Evolutionary conservation across 2,797 vertebrate species (phyloP).

Genomic region (Emys orbicularis): DNA sequence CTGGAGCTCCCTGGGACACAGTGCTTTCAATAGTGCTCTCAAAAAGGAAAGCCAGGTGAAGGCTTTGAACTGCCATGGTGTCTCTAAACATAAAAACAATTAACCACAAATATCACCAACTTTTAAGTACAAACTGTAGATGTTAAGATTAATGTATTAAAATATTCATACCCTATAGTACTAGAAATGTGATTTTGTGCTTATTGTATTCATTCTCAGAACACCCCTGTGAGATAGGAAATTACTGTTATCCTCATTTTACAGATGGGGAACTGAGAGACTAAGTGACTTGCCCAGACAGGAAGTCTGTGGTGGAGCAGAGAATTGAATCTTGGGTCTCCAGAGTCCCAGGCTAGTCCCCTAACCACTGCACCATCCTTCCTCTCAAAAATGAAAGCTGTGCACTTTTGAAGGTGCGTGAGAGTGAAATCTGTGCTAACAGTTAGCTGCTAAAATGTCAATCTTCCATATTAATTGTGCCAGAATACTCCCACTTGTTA

Average conservation of each 20-base stretch:
- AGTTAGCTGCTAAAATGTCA: neutral
- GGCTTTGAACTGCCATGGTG: neutral
- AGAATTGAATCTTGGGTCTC: neutral
- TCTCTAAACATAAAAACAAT: neutral
- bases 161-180: neutral
- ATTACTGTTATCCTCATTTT: neutral
- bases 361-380: neutral
- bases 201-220: neutral
- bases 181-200: neutral
- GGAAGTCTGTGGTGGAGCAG: neutral
- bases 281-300: neutral
- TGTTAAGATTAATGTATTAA: neutral
- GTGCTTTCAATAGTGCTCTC: fast-evolving
- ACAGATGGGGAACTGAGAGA: neutral
- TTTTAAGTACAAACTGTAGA: neutral
- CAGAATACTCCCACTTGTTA: neutral
- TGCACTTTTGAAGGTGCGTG: neutral
- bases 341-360: neutral
- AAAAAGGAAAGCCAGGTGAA: neutral
- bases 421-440: neutral
- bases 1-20: fast-evolving
- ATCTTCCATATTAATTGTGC: neutral
- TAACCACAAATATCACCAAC: neutral
- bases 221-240: neutral
- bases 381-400: neutral